Evolutionary conservation across 1,140 invertebrate species (phyloP).

Genomic region (Atta cephalotes): DNA sequence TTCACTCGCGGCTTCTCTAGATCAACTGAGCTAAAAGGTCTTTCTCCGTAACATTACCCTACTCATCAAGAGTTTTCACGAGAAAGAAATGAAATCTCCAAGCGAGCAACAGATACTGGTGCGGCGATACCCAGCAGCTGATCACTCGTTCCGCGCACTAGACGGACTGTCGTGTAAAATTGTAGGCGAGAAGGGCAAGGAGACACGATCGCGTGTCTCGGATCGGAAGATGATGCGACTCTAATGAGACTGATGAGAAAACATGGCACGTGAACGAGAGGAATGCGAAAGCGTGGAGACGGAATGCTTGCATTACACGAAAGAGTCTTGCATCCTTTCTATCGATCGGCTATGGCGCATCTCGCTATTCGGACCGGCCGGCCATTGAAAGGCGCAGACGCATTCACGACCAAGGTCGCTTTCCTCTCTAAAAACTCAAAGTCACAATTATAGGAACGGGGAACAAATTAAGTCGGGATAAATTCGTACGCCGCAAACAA

Average conservation of each 20-base stretch:
- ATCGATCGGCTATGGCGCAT: slow-evolving; percentile 33
- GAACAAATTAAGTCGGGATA: background rate
- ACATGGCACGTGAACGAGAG: slow-evolving; percentile 39
- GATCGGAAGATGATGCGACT: slow-evolving; percentile 1
- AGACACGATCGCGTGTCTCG: slow-evolving; percentile 30
- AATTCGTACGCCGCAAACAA: background rate
- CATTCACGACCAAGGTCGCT: background rate
- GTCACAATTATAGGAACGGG: background rate
- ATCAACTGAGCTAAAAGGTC: background rate
- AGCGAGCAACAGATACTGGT: background rate
- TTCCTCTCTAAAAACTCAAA: background rate
- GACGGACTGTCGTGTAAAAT: slow-evolving; percentile 24
- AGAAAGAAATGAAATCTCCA: background rate
- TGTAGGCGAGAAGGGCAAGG: background rate
- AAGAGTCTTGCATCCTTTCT: slow-evolving; percentile 6
- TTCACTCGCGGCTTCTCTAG: background rate
- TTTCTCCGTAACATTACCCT: background rate
- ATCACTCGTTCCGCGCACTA: slow-evolving; percentile 18
- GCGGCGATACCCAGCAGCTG: slow-evolving; percentile 4
- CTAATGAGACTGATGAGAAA: slow-evolving; percentile 42
- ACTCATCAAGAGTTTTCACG: background rate
- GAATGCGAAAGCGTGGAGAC: slow-evolving; percentile 51
- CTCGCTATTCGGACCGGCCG: background rate
- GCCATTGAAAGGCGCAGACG: slow-evolving; percentile 34
- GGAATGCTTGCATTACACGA: slow-evolving; percentile 6